Base-by-base conservation (phyloP, 1,140 invertebrate species). In the Eriosoma lanigerum region DNA sequence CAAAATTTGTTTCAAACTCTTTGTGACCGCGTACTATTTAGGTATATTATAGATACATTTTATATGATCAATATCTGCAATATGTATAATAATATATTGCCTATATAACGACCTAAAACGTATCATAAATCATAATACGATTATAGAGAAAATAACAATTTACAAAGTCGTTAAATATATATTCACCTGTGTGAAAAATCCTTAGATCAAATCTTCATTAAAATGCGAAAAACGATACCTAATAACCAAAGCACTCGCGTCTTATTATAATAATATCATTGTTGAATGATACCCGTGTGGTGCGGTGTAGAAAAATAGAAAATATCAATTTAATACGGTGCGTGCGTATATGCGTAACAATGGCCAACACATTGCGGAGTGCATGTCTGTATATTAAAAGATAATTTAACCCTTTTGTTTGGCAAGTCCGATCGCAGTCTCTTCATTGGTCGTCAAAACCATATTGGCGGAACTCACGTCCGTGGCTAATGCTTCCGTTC, bases 361-460 rank as follows among this genome's bases (percentile, higher is more conserved):
- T 32, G 26, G 26, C 26, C 8, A 17, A 62, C 58, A 62, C 6
- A 13, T 13, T 24, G 13, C 13, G 5, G 24, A 21, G 12, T 21
- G n/a, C n/a, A n/a, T 17, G 26, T 29, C 15, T n/a, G 19, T 32
- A 4, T 24, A 32, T 32, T 15, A 62, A 32, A 62, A 62, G 17
- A 62, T 29, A 13, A 62, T 38, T 62, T 62, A 62, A 62, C 60
- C 29, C 60, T 32, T 62, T 62, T 62, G 29, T 62, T 3, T 17
- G 17, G n/a, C n/a, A n/a, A n/a, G n/a, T n/a, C n/a, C 8, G 58
- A 17, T 19, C 26, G 26, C 29, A n/a, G 2, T 32, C 60, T 62
- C 9, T 62, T 17, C 10, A 19, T 32, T 8, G 29, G 15, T 9
- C 29, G 17, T 32, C 60, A n/a, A 17, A 19, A 62, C 60, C 29